Percentiles rank a stretch among this genome's conserved stretches.
Evolutionary conservation across 2,797 vertebrate species (phyloP).

Genomic region (Aythya fuligula): DNA sequence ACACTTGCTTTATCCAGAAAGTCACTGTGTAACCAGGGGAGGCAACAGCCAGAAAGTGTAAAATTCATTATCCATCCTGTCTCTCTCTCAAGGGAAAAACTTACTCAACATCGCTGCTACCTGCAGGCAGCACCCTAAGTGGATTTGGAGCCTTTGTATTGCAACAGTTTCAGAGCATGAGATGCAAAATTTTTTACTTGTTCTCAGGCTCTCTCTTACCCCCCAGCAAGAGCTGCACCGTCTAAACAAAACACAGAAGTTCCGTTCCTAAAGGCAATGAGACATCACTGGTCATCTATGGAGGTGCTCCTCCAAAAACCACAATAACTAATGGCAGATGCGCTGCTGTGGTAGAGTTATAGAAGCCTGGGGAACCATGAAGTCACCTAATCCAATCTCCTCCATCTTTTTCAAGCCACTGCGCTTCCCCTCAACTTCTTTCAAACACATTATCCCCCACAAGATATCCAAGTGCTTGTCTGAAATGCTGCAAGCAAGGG

Average conservation of each 20-base stretch:
- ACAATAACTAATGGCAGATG: background rate
- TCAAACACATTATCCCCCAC: background rate
- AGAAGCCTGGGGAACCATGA: background rate
- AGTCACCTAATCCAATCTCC: background rate
- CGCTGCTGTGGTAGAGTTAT: background rate
- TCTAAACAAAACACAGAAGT: background rate
- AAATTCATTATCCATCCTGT: background rate
- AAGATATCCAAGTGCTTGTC: background rate
- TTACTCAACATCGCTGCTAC: background rate
- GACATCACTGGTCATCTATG: background rate
- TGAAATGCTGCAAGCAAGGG: background rate
- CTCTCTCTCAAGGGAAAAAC: background rate
- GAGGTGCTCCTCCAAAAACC: background rate
- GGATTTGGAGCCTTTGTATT: background rate
- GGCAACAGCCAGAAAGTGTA: background rate
- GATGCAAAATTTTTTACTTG: background rate
- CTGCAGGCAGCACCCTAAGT: background rate
- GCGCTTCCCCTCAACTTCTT: background rate
- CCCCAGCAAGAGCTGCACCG: background rate
- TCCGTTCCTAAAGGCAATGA: accelerated
- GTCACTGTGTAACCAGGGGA: background rate
- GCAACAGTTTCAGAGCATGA: background rate
- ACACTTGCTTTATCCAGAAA: background rate
- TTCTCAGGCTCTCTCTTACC: background rate
- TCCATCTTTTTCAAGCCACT: background rate